These are phyloP conservation scores for Zaprionus africanus DNA, from an alignment of 1,140 invertebrate genomes.

Conservation along the genomic window DNA sequence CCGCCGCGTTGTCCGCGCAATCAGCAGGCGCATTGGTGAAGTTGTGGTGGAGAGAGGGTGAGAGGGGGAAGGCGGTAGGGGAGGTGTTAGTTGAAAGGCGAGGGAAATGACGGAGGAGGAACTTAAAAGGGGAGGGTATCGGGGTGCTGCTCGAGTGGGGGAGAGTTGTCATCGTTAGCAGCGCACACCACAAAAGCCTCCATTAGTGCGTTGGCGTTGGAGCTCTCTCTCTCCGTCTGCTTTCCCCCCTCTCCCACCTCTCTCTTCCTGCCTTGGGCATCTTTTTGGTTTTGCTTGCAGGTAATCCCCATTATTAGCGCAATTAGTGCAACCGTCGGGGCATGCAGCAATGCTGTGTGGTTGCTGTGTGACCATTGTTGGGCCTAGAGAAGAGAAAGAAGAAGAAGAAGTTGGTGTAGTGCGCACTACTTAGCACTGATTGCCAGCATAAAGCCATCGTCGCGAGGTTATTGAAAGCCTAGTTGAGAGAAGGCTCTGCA, in stretches of 20 bases:
- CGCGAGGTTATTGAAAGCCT: constrained; percentile 44
- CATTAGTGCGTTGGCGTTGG: constrained; percentile 77
- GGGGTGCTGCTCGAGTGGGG: neutral
- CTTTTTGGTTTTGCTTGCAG: constrained; percentile 38
- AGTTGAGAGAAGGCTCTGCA: constrained; percentile 25
- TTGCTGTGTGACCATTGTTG: constrained; percentile 53
- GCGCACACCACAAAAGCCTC: constrained; percentile 56
- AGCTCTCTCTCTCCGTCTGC: neutral
- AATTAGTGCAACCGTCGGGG: constrained; percentile 65
- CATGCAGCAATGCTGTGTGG: constrained; percentile 20
- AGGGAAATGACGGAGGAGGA: neutral
- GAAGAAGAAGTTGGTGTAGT: constrained; percentile 40
- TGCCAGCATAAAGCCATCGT: constrained; percentile 41
- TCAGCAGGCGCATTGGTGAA: constrained; percentile 13
- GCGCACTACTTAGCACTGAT: constrained; percentile 74
- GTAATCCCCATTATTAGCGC: constrained; percentile 81
- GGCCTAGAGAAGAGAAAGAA: constrained; percentile 24
- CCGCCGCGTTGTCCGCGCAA: constrained; percentile 42
- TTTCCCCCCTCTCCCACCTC: constrained; percentile 17
- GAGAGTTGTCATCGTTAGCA: constrained; percentile 62
- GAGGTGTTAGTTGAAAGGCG: neutral
- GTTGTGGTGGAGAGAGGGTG: neutral
- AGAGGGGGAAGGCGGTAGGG: neutral
- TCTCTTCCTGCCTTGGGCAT: constrained; percentile 19
- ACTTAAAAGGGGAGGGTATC: neutral